phyloP scores from a whole-genome alignment of 2,113 vertebrate species.

The Sciurus niger region DNA sequence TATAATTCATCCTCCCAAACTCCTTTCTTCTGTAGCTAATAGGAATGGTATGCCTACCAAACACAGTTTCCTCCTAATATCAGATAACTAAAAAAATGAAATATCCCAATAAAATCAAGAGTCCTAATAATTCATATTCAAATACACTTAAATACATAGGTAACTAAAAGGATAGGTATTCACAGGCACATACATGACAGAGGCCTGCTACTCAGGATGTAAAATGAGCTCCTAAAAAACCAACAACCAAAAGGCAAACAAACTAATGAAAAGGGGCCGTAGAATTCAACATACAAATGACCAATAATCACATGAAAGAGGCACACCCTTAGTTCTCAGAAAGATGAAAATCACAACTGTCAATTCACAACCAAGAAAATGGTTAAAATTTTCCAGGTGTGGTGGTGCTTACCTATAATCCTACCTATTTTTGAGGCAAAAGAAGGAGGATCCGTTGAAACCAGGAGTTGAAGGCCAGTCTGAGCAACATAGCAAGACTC shows the following conservation, averaged over 20 bases:
- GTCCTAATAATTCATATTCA: neutral
- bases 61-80: neutral
- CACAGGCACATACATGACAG: neutral
- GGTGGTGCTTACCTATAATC: neutral
- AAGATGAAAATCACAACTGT: neutral
- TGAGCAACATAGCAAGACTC: neutral
- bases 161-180: neutral
- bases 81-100: neutral
- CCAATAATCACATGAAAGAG: neutral
- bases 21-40: neutral
- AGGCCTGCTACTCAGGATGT: neutral
- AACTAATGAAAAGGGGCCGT: neutral
- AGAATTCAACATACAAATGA: neutral
- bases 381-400: neutral
- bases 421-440: neutral
- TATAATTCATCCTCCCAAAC: neutral
- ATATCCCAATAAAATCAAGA: neutral
- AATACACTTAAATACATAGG: neutral
- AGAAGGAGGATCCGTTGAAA: fast-evolving
- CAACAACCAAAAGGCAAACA: neutral
- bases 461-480: neutral
- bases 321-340: neutral
- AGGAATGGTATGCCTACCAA: neutral
- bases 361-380: neutral
- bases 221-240: neutral